Conservation (phyloP, 2,888 invertebrate species). For the Theretra japonica region DNA sequence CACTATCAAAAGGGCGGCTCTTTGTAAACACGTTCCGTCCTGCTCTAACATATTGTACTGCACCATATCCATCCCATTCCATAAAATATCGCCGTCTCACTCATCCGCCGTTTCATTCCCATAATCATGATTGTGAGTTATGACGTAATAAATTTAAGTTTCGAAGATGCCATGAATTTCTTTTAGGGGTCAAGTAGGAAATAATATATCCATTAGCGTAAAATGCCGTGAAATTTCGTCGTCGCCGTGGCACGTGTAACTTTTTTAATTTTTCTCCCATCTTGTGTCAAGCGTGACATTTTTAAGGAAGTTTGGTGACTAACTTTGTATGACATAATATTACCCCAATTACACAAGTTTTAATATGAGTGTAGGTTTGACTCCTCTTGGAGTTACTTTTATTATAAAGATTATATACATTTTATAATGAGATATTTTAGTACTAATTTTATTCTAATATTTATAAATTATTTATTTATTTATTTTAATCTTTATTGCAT, state of each 20-base stretch:
- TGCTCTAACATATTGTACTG: constrained; percentile 43
- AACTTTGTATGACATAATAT: not conserved
- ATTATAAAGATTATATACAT: too few relatives aligned
- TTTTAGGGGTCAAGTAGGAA: constrained; percentile 29
- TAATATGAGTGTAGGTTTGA: too few relatives aligned
- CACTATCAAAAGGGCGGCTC: constrained; percentile 80
- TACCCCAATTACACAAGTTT: too few relatives aligned
- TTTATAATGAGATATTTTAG: too few relatives aligned
- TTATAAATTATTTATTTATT: too few relatives aligned
- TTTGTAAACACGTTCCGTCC: constrained; percentile 69
- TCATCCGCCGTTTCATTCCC: constrained; percentile 44
- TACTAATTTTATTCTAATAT: too few relatives aligned
- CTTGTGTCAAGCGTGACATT: not conserved
- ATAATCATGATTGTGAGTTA: constrained; percentile 71
- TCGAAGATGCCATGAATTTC: constrained; percentile 27
- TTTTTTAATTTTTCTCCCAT: constrained; percentile 16
- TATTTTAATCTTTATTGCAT: too few relatives aligned
- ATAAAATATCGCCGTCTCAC: constrained; percentile 47
- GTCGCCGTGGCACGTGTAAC: not conserved
- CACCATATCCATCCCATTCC: constrained; percentile 45
- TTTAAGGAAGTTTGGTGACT: not conserved
- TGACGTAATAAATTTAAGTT: constrained; percentile 54
- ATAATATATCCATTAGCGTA: constrained; percentile 23
- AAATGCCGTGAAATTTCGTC: constrained; percentile 8
- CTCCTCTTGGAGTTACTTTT: too few relatives aligned